These are phyloP conservation scores for Sarcophaga bullata DNA, from an alignment of 1,140 invertebrate genomes.

Conservation along the genomic window DNA sequence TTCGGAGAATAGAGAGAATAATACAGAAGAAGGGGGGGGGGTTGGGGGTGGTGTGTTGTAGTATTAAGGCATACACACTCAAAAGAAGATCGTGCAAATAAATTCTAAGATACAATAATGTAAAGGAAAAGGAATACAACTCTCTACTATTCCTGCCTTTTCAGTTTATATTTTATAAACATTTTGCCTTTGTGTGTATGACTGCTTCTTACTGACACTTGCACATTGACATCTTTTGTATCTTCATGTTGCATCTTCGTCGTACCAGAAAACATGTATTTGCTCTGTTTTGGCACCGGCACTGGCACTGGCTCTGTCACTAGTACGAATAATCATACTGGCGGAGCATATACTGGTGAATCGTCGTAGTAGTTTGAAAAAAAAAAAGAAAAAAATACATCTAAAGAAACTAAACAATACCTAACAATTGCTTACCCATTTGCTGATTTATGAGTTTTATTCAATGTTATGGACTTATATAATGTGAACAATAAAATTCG, in stretches of 20 bases:
- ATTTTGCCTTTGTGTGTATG: not conserved
- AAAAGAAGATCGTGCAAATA: not conserved
- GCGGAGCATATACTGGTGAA: too few species aligned
- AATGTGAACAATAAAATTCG: constrained; percentile 24
- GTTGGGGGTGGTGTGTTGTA: not conserved
- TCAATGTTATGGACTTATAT: constrained; percentile 23
- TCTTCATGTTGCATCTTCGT: too few species aligned
- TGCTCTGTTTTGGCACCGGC: too few species aligned
- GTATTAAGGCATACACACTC: not conserved
- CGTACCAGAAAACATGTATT: too few species aligned
- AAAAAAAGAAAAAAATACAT: not conserved
- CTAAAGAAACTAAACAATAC: not conserved
- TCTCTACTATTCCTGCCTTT: too few species aligned
- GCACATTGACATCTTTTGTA: not conserved
- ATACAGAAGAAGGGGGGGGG: not conserved
- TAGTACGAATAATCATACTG: too few species aligned
- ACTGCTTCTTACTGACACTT: not conserved
- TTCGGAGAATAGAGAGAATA: not conserved
- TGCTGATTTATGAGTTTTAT: constrained; percentile 26
- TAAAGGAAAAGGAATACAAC: too few species aligned
- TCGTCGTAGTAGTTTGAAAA: too few species aligned
- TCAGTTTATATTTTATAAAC: not conserved
- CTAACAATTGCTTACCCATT: not conserved
- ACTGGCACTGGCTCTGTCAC: too few species aligned
- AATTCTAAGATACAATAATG: not conserved